phyloP scores from a whole-genome alignment of 2,888 invertebrate species.

The Coenonympha arcania region DNA sequence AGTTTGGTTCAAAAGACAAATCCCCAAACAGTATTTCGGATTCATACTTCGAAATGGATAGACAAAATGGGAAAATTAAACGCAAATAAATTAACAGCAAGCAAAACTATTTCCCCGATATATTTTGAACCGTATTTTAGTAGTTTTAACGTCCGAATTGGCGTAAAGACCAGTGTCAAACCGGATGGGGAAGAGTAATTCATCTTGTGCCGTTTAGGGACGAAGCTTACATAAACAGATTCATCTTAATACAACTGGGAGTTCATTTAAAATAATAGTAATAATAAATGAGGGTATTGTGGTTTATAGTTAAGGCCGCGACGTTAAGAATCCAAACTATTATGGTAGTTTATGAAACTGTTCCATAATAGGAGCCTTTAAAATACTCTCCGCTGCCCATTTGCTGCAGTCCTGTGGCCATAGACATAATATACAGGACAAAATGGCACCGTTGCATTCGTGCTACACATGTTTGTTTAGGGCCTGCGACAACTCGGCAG shows the following conservation, averaged over 20 bases:
- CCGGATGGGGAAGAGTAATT: constrained; percentile 2
- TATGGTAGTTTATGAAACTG: too few species aligned
- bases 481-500: too few species aligned
- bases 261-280: constrained; percentile 2
- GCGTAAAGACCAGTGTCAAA: background rate
- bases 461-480: too few species aligned
- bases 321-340: background rate
- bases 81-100: background rate
- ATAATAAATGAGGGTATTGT: background rate
- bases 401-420: too few species aligned
- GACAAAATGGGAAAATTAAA: constrained; percentile 1
- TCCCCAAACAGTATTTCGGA: too few species aligned
- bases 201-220: constrained; percentile 9
- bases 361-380: too few species aligned
- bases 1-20: too few species aligned
- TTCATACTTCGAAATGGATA: background rate
- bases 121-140: background rate
- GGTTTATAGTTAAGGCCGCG: background rate
- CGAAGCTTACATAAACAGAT: constrained; percentile 5
- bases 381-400: too few species aligned
- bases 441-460: too few species aligned
- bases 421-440: too few species aligned
- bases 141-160: background rate
- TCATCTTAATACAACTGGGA: constrained; percentile 10
- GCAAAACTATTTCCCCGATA: background rate